phyloP scores from a whole-genome alignment of 2,113 vertebrate genomes.

The Cercocebus atys region DNA sequence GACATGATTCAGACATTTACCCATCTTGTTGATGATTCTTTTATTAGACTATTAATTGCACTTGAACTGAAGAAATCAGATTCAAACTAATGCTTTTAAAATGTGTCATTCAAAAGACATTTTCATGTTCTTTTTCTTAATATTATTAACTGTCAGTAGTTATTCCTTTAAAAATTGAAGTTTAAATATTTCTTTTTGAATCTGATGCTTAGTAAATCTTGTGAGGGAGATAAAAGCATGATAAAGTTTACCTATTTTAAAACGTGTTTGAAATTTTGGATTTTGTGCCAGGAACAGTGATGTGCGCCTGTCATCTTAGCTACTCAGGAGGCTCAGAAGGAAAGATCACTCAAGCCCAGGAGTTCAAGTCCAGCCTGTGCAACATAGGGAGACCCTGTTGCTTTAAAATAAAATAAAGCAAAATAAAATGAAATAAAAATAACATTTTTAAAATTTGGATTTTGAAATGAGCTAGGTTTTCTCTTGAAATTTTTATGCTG shows the following conservation, averaged over 20 bases:
- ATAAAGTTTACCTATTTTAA: background rate
- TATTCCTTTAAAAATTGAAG: background rate
- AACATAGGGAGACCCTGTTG: background rate
- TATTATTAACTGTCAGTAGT: background rate
- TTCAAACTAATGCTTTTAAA: slow-evolving; percentile 6
- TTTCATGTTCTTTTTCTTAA: slow-evolving; percentile 37
- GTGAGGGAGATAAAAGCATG: background rate
- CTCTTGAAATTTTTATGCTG: background rate
- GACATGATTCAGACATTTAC: background rate
- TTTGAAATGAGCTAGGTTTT: background rate
- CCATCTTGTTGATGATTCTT: background rate
- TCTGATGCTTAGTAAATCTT: background rate
- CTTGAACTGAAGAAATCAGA: background rate
- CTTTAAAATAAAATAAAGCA: background rate
- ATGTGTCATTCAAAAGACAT: slow-evolving; percentile 35
- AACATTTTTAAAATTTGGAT: background rate
- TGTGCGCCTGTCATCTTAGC: no score
- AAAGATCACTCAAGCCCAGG: no score
- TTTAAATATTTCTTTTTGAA: background rate
- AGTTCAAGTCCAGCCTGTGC: background rate
- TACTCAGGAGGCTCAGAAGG: no score
- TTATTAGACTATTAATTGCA: background rate
- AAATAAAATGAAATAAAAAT: background rate
- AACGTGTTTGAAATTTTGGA: background rate
- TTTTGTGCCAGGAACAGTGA: background rate